Conservation (phyloP, 2,797 vertebrate genomes). For the Spinibarbus caldwelli region DNA sequence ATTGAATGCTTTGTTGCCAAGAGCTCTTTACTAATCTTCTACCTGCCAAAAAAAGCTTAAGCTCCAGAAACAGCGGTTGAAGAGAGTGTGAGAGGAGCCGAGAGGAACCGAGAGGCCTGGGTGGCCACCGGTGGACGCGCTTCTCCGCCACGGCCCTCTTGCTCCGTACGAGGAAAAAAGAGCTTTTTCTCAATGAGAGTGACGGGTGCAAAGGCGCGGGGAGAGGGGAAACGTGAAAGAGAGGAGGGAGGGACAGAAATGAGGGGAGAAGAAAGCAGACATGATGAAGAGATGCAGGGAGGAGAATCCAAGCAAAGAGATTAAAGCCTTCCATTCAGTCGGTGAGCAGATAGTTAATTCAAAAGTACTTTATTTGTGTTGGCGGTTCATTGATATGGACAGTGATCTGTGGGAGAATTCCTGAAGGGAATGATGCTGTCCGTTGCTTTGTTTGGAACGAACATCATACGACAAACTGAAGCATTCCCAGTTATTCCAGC, state of each 20-base stretch:
- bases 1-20: slow-evolving; percentile 91
- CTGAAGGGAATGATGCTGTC: slow-evolving; percentile 35
- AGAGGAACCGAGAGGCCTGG: slow-evolving; percentile 68
- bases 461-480: slow-evolving; percentile 4
- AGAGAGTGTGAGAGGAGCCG: slow-evolving; percentile 50
- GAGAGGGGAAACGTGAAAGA: slow-evolving; percentile 17
- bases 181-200: slow-evolving; percentile 80
- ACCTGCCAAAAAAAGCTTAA: slow-evolving; percentile 77
- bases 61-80: slow-evolving; percentile 43
- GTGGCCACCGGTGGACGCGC: slow-evolving; percentile 49
- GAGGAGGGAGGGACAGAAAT: slow-evolving; percentile 23
- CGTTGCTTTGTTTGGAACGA: slow-evolving; percentile 4
- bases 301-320: slow-evolving; percentile 52
- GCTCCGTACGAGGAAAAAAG: slow-evolving; percentile 3
- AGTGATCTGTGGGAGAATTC: slow-evolving; percentile 50
- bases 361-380: slow-evolving; percentile 46
- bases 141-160: background rate
- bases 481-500: background rate
- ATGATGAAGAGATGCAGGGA: slow-evolving; percentile 47
- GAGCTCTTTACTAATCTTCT: slow-evolving; percentile 87
- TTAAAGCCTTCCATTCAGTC: slow-evolving; percentile 55
- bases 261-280: slow-evolving; percentile 40
- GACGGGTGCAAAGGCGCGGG: slow-evolving; percentile 72
- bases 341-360: slow-evolving; percentile 31
- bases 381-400: slow-evolving; percentile 35